Percentiles rank a stretch among this genome's conserved stretches.
phyloP scores from a whole-genome alignment of 2,888 invertebrate species.

The Leptinotarsa rubiginosa region DNA sequence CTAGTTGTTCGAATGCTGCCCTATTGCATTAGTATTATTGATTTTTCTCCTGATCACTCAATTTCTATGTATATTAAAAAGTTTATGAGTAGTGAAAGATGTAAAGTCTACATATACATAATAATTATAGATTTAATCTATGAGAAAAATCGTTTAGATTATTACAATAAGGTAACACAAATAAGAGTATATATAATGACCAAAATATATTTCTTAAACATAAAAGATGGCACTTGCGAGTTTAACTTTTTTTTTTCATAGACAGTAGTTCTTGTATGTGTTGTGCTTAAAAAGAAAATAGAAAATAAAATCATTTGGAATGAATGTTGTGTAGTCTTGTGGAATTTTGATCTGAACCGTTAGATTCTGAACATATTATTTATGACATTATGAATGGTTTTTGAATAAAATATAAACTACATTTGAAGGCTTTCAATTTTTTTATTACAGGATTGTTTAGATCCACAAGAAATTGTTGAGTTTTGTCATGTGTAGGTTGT shows the following conservation, averaged over 20 bases:
- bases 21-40: slow-evolving; percentile 51
- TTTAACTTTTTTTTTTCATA: slow-evolving; percentile 49
- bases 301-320: slow-evolving; percentile 54
- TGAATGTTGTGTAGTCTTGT: slow-evolving; percentile 58
- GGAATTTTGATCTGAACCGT: slow-evolving; percentile 54
- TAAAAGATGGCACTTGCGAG: slow-evolving; percentile 42
- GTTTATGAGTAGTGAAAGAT: slow-evolving; percentile 46
- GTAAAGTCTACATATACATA: slow-evolving; percentile 48
- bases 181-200: slow-evolving; percentile 49
- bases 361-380: slow-evolving; percentile 54
- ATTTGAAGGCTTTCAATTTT: neutral
- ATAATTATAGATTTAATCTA: slow-evolving; percentile 52
- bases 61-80: slow-evolving; percentile 51
- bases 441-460: neutral
- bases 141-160: slow-evolving; percentile 48
- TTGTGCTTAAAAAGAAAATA: slow-evolving; percentile 56
- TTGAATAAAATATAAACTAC: slow-evolving; percentile 50
- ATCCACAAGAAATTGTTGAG: no score
- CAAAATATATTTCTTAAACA: slow-evolving; percentile 48
- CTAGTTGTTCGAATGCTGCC: neutral
- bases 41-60: slow-evolving; percentile 47
- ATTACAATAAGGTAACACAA: slow-evolving; percentile 39
- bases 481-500: no score
- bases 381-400: slow-evolving; percentile 51
- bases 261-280: slow-evolving; percentile 54